These are phyloP conservation scores for Cherax destructor DNA, from an alignment of 1,140 invertebrate species.

Conservation along the genomic window DNA sequence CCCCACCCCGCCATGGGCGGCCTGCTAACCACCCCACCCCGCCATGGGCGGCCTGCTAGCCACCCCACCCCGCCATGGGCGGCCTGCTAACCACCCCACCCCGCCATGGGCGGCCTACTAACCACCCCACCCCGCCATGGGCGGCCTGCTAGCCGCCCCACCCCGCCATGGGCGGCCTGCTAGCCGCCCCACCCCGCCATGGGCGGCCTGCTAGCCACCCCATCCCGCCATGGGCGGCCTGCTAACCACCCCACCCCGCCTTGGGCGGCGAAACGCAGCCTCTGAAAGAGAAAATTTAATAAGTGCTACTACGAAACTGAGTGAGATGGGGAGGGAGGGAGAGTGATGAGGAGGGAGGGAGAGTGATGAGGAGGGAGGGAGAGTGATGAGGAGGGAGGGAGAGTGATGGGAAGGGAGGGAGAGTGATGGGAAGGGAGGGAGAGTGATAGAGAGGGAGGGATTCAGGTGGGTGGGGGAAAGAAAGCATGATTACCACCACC, in stretches of 20 bases:
- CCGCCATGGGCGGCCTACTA: not conserved
- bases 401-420: constrained; percentile 12
- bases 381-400: not conserved
- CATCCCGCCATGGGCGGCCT: too few relatives aligned
- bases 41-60: too few relatives aligned
- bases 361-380: not conserved
- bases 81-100: not conserved
- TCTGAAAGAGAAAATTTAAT: not conserved
- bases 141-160: too few relatives aligned
- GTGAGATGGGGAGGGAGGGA: constrained; percentile 17
- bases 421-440: constrained; percentile 27
- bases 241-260: not conserved
- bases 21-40: too few relatives aligned
- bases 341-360: constrained; percentile 17
- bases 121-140: too few relatives aligned
- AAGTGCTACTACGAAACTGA: constrained; percentile 35
- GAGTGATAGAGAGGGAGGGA: too few relatives aligned
- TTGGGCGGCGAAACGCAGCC: not conserved
- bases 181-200: not conserved
- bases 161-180: too few relatives aligned
- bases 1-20: too few relatives aligned
- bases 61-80: not conserved
- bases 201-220: not conserved
- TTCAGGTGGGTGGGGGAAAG: not conserved
- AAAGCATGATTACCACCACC: not conserved